Evolutionary conservation across 2,888 invertebrate species (phyloP), one percentile per base, ranked within the genome.

Genomic region (Dysmachus trigonus): DNA sequence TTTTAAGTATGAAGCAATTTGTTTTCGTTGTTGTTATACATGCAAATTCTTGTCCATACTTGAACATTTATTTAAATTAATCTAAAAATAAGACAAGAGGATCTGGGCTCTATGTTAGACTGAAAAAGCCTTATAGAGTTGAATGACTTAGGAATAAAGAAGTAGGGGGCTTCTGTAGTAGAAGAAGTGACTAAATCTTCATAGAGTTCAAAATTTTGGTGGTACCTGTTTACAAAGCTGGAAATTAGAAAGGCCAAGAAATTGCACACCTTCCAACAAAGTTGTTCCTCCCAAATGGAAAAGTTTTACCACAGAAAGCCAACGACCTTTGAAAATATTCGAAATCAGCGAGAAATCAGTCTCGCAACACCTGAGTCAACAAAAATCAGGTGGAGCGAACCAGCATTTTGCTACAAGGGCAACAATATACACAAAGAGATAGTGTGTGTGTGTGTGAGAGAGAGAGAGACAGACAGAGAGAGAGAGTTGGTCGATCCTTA

Each of bases 401-500:
- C 62, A 22, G 62, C 53, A 27, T 8, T 10, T 27, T 62, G 62
- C n/a, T n/a, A n/a, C 22, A 62, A 62, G 62, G 62, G 22, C 62
- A 27, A 10, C 27, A 27, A 62, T 3, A 22, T 10, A 10, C 62
- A 10, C 1, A 18, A 30, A 72, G 18, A 31, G 30, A 31, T 18
- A 33, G 72, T 41, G n/a, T n/a, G n/a, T n/a, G n/a, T n/a, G n/a
- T n/a, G n/a, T n/a, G n/a, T 8, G 30, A 72, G 22, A 72, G 72
- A 72, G 31, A 72, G 15, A 72, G 31, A 31, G 72, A 31, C 13
- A 22, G 31, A 35, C 1, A 73, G 15, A 73, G 18, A 27, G 31
- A 73, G 18, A 13, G 31, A 73, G 8, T n/a, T 33, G 33, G 81
- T 81, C 81, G 81, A 81, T 81, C 81, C 81, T 81, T 81, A 81